These are phyloP conservation scores for Drosophila eugracilis DNA, from an alignment of 1,140 invertebrate species.

Conservation along the genomic window DNA sequence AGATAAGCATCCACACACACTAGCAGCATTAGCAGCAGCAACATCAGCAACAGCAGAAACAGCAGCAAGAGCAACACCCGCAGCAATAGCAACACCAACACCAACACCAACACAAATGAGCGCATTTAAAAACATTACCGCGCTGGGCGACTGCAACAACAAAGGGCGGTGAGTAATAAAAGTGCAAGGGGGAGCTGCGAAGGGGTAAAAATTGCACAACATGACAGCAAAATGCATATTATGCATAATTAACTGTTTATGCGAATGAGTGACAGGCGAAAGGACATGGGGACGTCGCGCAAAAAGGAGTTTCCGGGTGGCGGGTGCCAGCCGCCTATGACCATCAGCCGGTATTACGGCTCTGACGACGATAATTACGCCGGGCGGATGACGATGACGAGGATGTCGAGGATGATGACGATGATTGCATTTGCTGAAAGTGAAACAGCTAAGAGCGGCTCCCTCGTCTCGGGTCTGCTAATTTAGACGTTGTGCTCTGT, in stretches of 20 bases:
- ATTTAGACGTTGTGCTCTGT: slow-evolving; percentile 71
- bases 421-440: slow-evolving; percentile 75
- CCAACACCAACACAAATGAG: slow-evolving; percentile 61
- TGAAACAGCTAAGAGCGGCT: slow-evolving; percentile 61
- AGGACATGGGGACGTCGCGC: slow-evolving; percentile 55
- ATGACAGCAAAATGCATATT: slow-evolving; percentile 84
- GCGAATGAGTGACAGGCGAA: slow-evolving; percentile 81
- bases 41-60: background rate
- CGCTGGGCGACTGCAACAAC: slow-evolving; percentile 39
- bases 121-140: slow-evolving; percentile 77
- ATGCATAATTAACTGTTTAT: slow-evolving; percentile 84
- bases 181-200: slow-evolving; percentile 27
- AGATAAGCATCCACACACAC: slow-evolving; percentile 26
- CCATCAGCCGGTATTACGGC: slow-evolving; percentile 60
- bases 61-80: slow-evolving; percentile 1
- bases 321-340: slow-evolving; percentile 31
- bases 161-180: slow-evolving; percentile 51
- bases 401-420: slow-evolving; percentile 15
- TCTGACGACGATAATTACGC: slow-evolving; percentile 48
- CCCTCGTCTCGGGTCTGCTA: slow-evolving; percentile 48
- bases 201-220: slow-evolving; percentile 71
- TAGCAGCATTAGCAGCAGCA: slow-evolving; percentile 9
- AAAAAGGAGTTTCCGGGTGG: background rate
- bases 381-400: slow-evolving; percentile 21
- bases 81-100: slow-evolving; percentile 30